Evolutionary conservation across 2,888 invertebrate species (phyloP), one percentile per base, ranked within the genome.

Genomic region (Microctonus aethiopoides): DNA sequence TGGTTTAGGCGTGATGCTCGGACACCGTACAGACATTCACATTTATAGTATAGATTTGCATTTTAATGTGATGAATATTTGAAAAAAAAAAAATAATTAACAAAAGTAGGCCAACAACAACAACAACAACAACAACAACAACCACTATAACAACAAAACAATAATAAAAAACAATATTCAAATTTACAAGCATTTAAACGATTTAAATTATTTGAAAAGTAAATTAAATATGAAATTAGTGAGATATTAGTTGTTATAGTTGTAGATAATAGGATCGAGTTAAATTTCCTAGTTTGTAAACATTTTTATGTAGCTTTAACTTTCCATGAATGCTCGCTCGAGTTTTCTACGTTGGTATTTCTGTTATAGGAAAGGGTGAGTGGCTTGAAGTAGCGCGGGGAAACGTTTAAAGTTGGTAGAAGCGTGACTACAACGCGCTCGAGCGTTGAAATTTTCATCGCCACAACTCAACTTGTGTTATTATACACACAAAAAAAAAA

Each of bases 291-390:
- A 60, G 39, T 41, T 60, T 20, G 3, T 24, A 41, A 60, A 60
- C 6, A 62, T 16, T 62, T 62, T 62, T 62, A 46, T 62, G 46
- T 62, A 7, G 7, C 24, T 46, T 26, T 16, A 46, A 62, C 46
- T 62, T 46, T 46, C n/a, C 24, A 13, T 22, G 13, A 62, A 46
- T 62, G 46, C 7, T 46, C 16, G 46, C 32, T 22, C n/a, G 24
- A 46, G 46, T 62, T 62, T 62, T 62, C 29, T 62, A 46, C 46
- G 46, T 62, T 29, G 29, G 46, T 22, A 20, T n/a, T n/a, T 41
- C 41, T 46, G 16, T 16, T 46, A 16, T 46, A 46, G 20, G 16
- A n/a, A n/a, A 46, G 20, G 46, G 46, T 46, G 46, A 5, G 46
- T 46, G 16, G 7, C 16, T 46, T 46, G 6, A 46, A 46, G 46